A percentile compares a stretch with the other conserved stretches of the same genome.
phyloP scores from a whole-genome alignment of 2,888 invertebrate species.

The Acholoe squamosa region DNA sequence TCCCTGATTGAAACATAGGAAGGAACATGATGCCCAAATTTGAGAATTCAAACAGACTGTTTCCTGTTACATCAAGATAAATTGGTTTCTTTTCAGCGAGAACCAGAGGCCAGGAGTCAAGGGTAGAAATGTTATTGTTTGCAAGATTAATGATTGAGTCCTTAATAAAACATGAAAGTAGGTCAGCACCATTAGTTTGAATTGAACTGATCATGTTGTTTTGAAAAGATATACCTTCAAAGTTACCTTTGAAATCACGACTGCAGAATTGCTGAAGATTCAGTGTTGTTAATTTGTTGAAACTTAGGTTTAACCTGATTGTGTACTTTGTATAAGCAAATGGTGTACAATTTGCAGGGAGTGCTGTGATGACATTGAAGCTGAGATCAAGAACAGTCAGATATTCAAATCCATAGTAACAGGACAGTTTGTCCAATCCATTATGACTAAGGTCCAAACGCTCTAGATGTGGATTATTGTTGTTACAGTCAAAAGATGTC shows the following conservation, averaged over 20 bases:
- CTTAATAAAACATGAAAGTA: not conserved
- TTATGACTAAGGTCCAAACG: no score
- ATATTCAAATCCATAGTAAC: not conserved
- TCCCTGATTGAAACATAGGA: not conserved
- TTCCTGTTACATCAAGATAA: not conserved
- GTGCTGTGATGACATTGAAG: not conserved
- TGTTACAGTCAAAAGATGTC: no score
- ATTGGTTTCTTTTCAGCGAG: not conserved
- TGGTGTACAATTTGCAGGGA: not conserved
- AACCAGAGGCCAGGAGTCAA: not conserved
- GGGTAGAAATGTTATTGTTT: not conserved
- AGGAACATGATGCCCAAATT: not conserved
- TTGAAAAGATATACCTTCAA: not conserved
- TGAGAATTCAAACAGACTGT: not conserved
- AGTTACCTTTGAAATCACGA: not conserved
- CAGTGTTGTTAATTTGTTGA: not conserved
- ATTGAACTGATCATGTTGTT: not conserved
- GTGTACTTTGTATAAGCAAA: not conserved
- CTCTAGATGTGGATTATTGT: no score
- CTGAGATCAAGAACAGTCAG: no score
- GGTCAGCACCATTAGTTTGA: not conserved
- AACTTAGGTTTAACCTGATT: not conserved
- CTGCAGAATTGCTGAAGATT: not conserved
- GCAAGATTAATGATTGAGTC: not conserved
- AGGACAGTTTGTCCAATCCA: no score